A percentile compares a stretch with the other conserved stretches of the same genome.
phyloP scores from a whole-genome alignment of 2,888 invertebrate genomes.

The Eristalis pertinax region DNA sequence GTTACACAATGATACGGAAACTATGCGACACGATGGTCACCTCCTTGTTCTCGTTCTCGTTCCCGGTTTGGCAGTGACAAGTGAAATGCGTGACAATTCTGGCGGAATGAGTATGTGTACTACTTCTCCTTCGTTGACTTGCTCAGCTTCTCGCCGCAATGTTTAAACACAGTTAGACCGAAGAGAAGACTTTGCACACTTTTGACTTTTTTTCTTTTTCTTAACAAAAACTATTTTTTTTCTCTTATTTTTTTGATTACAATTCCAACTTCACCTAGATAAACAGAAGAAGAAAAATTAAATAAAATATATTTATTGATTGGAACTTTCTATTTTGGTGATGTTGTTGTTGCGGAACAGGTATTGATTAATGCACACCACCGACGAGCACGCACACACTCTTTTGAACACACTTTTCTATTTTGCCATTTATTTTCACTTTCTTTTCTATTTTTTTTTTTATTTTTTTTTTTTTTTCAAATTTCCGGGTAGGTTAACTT shows the following conservation, averaged over 20 bases:
- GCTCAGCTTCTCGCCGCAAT: neutral
- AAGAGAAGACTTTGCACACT: neutral
- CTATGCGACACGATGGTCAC: neutral
- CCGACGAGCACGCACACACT: neutral
- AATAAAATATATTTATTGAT: slow-evolving; percentile 21
- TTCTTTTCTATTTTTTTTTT: slow-evolving; percentile 16
- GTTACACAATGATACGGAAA: too few relatives aligned
- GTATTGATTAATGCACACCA: slow-evolving; percentile 57
- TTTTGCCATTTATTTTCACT: slow-evolving; percentile 18
- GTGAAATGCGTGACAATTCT: slow-evolving; percentile 12
- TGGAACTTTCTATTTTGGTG: slow-evolving; percentile 16
- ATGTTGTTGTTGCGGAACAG: slow-evolving; percentile 14
- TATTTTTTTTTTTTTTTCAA: neutral
- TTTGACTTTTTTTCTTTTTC: neutral
- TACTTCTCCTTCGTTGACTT: neutral
- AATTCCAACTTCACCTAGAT: neutral
- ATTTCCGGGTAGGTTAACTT: slow-evolving; percentile 28
- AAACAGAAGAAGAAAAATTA: neutral
- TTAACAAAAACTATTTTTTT: neutral
- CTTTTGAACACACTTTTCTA: slow-evolving; percentile 28
- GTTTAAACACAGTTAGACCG: neutral
- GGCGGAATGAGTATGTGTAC: neutral
- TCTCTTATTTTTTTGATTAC: too few relatives aligned
- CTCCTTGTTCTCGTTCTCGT: slow-evolving; percentile 2
- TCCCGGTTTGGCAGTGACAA: slow-evolving; percentile 46